These are phyloP conservation scores for Trichonephila clavata DNA, from an alignment of 1,140 invertebrate species.

Conservation along the genomic window DNA sequence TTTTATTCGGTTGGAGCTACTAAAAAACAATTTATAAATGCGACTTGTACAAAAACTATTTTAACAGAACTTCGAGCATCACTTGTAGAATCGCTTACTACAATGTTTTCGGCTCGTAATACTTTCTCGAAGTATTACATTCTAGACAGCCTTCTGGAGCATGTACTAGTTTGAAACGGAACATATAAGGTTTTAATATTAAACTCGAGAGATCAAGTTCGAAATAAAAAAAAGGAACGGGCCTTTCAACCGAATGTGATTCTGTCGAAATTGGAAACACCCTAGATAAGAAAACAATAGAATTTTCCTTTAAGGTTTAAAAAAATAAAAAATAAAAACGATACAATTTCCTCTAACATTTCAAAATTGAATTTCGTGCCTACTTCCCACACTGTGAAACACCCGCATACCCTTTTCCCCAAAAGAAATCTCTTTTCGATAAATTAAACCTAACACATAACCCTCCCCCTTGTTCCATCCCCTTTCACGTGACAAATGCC, in stretches of 20 bases:
- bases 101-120: too few species aligned
- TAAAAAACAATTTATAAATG: too few species aligned
- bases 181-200: constrained; percentile 1
- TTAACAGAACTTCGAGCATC: too few species aligned
- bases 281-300: background rate
- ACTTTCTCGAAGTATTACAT: too few species aligned
- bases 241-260: background rate
- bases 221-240: background rate
- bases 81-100: too few species aligned
- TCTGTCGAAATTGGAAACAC: background rate
- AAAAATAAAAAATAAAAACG: constrained; percentile 37
- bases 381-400: constrained; percentile 1
- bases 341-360: constrained; percentile 9
- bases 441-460: constrained; percentile 64
- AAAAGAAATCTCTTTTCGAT: constrained; percentile 74
- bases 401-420: background rate
- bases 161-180: too few species aligned
- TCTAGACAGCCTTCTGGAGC: too few species aligned
- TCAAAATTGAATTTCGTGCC: constrained; percentile 70
- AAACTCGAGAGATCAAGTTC: background rate
- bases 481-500: constrained; percentile 68
- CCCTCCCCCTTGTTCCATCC: background rate
- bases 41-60: too few species aligned
- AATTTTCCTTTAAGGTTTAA: background rate
- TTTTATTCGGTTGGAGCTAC: too few species aligned